Percentiles rank a stretch among this genome's conserved stretches.
These are phyloP conservation scores for Parazoanthus atlanticus DNA, from an alignment of 92 coral and sea anemone species.

Conservation along the genomic window DNA sequence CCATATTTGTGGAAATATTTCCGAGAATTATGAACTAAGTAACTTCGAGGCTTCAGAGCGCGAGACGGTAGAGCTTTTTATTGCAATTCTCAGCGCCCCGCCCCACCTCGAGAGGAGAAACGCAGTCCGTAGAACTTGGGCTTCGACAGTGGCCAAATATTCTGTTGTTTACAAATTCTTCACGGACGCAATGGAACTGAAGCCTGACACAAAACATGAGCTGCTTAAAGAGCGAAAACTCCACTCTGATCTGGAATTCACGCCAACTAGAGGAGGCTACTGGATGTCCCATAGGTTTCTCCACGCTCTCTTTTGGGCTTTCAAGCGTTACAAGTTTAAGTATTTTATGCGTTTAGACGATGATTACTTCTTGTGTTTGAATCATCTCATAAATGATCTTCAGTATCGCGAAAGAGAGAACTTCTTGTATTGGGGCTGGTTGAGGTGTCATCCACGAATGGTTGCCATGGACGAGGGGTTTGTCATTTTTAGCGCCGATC, in stretches of 20 bases:
- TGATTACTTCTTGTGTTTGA: slow-evolving; percentile 71
- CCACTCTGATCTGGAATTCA: slow-evolving; percentile 50
- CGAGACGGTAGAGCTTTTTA: slow-evolving; percentile 51
- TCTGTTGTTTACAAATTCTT: slow-evolving; percentile 55
- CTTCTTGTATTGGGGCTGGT: slow-evolving; percentile 63
- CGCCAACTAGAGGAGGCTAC: slow-evolving; percentile 53
- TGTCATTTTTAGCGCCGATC: slow-evolving; percentile 48
- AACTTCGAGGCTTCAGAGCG: background rate
- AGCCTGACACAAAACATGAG: slow-evolving; percentile 4
- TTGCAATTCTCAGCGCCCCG: slow-evolving; percentile 51
- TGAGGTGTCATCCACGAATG: slow-evolving; percentile 57
- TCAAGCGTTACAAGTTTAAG: slow-evolving; percentile 54
- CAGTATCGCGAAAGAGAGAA: slow-evolving; percentile 54
- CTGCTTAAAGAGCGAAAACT: slow-evolving; percentile 38
- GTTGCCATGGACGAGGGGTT: slow-evolving; percentile 73
- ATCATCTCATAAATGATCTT: slow-evolving; percentile 55
- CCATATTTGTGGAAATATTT: slow-evolving; percentile 37
- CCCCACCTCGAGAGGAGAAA: slow-evolving; percentile 31
- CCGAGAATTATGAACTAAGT: slow-evolving; percentile 19
- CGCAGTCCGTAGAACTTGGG: slow-evolving; percentile 51
- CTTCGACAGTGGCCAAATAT: slow-evolving; percentile 51
- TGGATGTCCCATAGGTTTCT: slow-evolving; percentile 61
- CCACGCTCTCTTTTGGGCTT: slow-evolving; percentile 58
- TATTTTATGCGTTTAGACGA: slow-evolving; percentile 62
- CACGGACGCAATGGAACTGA: slow-evolving; percentile 47